Percentiles rank a stretch among this genome's conserved stretches.
Conservation (phyloP, 1,140 invertebrate genomes). For the Magallana gigas region DNA sequence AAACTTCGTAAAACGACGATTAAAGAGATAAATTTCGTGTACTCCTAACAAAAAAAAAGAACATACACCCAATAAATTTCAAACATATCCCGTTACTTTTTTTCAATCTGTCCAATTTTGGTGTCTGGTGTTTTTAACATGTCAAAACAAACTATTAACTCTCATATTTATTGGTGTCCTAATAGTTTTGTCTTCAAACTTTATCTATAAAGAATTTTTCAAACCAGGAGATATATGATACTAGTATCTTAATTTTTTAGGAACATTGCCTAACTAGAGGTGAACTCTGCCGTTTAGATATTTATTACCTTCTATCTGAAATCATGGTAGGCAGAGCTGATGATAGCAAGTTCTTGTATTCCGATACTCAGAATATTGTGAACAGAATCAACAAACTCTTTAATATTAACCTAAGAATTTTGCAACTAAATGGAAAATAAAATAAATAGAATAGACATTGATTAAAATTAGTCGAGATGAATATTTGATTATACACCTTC, state of each 20-base stretch:
- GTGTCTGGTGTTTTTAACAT: neutral
- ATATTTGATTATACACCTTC: too few species aligned
- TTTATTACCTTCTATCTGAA: too few species aligned
- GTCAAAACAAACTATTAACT: slow-evolving; percentile 22
- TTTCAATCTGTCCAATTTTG: neutral
- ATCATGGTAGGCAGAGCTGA: too few species aligned
- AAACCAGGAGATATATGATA: neutral
- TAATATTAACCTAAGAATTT: too few species aligned
- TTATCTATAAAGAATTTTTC: slow-evolving; percentile 3
- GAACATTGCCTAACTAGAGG: too few species aligned
- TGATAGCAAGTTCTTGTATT: too few species aligned
- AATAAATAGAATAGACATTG: too few species aligned
- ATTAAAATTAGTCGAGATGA: too few species aligned
- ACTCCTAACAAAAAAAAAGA: slow-evolving; percentile 2
- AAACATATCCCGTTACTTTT: neutral
- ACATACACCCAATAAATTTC: neutral
- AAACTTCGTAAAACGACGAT: neutral
- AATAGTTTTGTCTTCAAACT: neutral
- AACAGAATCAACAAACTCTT: too few species aligned
- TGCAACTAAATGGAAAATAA: too few species aligned
- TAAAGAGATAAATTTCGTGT: slow-evolving; percentile 2
- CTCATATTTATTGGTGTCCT: neutral
- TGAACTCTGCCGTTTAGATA: too few species aligned
- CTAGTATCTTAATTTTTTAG: neutral
- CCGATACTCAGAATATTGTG: too few species aligned